These are phyloP conservation scores for Aporophyla lueneburgensis DNA, from an alignment of 2,888 invertebrate genomes.

Conservation along the genomic window DNA sequence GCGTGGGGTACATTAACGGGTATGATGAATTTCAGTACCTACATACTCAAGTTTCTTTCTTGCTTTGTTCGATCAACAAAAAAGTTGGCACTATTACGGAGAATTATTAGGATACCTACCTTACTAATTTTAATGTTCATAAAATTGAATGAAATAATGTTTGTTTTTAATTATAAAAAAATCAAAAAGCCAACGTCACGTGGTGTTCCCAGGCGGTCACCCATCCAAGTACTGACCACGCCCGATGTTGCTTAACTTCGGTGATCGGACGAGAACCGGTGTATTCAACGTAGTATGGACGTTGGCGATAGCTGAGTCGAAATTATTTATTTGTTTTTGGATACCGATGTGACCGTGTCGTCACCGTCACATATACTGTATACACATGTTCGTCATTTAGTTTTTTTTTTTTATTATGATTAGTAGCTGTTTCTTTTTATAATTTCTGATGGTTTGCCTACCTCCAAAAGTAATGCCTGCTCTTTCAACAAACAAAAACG, in stretches of 20 bases:
- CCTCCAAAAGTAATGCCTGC: background rate
- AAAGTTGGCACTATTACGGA: too few relatives aligned
- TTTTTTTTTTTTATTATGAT: background rate
- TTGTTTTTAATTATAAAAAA: background rate
- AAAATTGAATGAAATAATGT: too few relatives aligned
- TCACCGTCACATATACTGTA: too few relatives aligned
- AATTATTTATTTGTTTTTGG: background rate
- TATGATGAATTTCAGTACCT: too few relatives aligned
- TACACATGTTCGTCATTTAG: background rate
- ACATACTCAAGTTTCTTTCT: too few relatives aligned
- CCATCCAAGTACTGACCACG: slow-evolving; percentile 87
- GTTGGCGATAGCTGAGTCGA: background rate
- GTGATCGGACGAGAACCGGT: slow-evolving; percentile 88
- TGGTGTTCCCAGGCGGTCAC: slow-evolving; percentile 86
- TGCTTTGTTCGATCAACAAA: too few relatives aligned
- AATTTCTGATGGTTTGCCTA: background rate
- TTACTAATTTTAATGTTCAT: too few relatives aligned
- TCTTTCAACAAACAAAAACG: background rate
- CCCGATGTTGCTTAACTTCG: slow-evolving; percentile 87
- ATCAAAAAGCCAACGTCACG: slow-evolving; percentile 56
- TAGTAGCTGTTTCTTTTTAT: background rate
- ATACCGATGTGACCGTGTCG: background rate
- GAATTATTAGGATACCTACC: too few relatives aligned
- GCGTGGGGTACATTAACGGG: too few relatives aligned
- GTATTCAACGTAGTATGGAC: slow-evolving; percentile 76